Conservation (phyloP, 1,140 invertebrate species). For the Drosophila sp. region DNA sequence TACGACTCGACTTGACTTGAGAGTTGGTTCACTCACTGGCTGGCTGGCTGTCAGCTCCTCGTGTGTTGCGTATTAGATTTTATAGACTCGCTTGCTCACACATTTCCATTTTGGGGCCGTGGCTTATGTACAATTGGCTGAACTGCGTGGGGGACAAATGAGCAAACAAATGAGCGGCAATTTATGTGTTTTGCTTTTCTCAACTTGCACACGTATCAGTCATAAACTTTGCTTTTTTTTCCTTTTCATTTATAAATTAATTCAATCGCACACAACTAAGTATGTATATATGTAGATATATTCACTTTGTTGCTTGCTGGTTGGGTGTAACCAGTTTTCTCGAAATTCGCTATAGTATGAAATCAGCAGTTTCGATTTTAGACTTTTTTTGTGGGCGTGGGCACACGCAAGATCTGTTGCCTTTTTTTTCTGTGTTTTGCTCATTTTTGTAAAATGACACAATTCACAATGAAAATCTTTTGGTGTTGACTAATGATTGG, state of each 20-base stretch:
- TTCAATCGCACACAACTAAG: slow-evolving; percentile 25
- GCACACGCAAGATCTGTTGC: slow-evolving; percentile 48
- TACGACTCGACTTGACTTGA: slow-evolving; percentile 26
- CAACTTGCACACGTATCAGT: slow-evolving; percentile 6
- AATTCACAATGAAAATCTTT: slow-evolving; percentile 58
- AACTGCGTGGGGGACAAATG: slow-evolving; percentile 66
- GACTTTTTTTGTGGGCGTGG: slow-evolving; percentile 60
- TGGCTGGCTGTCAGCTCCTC: not conserved
- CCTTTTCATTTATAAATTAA: slow-evolving; percentile 38
- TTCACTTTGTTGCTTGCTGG: slow-evolving; percentile 4
- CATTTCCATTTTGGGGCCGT: slow-evolving; percentile 73
- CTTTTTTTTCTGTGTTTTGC: slow-evolving; percentile 18
- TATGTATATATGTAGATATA: slow-evolving; percentile 26
- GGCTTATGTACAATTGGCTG: slow-evolving; percentile 62
- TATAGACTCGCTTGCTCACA: slow-evolving; percentile 63
- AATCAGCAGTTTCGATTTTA: slow-evolving; percentile 59
- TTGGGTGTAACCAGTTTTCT: slow-evolving; percentile 71
- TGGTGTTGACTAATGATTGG: slow-evolving; percentile 50
- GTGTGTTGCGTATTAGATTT: slow-evolving; percentile 73
- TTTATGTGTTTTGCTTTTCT: slow-evolving; percentile 45
- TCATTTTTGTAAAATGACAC: slow-evolving; percentile 69
- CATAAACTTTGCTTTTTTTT: slow-evolving; percentile 33
- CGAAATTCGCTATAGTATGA: slow-evolving; percentile 54
- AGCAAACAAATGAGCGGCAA: slow-evolving; percentile 71
- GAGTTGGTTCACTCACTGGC: not conserved